These are phyloP conservation scores for Venustaconcha ellipsiformis DNA, from an alignment of 1,140 invertebrate genomes.

Conservation along the genomic window DNA sequence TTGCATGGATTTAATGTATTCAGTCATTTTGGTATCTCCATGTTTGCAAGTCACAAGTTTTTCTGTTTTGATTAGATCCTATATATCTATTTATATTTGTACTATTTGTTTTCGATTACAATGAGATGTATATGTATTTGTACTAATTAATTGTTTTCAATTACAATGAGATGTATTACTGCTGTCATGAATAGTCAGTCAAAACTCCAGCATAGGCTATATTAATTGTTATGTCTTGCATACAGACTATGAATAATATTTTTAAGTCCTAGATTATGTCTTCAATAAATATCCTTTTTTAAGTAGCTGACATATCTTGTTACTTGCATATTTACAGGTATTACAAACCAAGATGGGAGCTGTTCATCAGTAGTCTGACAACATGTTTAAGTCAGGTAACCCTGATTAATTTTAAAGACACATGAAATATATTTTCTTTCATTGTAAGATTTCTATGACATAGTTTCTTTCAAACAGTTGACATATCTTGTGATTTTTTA, in stretches of 20 bases:
- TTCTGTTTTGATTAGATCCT: too few relatives aligned
- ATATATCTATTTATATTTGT: too few relatives aligned
- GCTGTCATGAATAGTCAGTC: not conserved
- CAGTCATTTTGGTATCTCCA: too few relatives aligned
- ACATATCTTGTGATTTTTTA: too few relatives aligned
- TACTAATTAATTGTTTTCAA: not conserved
- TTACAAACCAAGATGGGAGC: conserved; percentile 78
- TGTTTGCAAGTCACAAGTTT: too few relatives aligned
- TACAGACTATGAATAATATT: not conserved
- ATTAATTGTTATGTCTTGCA: not conserved
- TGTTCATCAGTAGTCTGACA: conserved; percentile 75
- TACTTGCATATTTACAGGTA: conserved; percentile 68
- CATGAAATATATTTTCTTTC: too few relatives aligned
- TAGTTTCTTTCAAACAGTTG: too few relatives aligned
- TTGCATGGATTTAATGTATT: too few relatives aligned
- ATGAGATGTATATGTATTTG: not conserved
- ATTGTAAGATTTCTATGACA: too few relatives aligned
- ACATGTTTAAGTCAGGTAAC: conserved; percentile 70
- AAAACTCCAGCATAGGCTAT: conserved; percentile 40
- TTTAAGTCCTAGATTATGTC: too few relatives aligned
- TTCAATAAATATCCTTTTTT: too few relatives aligned
- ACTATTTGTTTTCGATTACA: not conserved
- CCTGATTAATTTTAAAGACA: too few relatives aligned
- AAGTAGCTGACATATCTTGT: not conserved
- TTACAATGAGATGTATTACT: conserved; percentile 1